Percentiles rank a stretch among this genome's conserved stretches.
These are phyloP conservation scores for Ctenomys sociabilis DNA, from an alignment of 2,113 vertebrate genomes.

Conservation along the genomic window DNA sequence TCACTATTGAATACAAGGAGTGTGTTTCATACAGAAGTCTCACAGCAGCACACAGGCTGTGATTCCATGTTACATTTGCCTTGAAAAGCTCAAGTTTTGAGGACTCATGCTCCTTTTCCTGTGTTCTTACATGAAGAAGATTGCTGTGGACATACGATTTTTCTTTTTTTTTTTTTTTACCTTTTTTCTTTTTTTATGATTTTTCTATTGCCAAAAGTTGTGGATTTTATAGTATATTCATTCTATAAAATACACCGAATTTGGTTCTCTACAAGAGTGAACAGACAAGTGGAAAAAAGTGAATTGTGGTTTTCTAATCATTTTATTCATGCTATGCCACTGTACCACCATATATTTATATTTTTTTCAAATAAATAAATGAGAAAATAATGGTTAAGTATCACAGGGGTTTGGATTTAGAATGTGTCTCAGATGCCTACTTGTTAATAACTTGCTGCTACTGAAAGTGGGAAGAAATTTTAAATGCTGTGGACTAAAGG, in stretches of 20 bases:
- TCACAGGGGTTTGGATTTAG: background rate
- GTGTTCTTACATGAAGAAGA: background rate
- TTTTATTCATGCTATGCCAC: background rate
- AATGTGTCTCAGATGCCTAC: background rate
- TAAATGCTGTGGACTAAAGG: background rate
- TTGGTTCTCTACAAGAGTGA: background rate
- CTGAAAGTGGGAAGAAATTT: background rate
- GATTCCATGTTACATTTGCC: background rate
- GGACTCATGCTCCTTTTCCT: background rate
- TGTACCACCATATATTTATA: no score
- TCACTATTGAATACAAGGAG: background rate
- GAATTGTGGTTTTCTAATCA: background rate
- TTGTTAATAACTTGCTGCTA: background rate
- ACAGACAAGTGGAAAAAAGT: background rate
- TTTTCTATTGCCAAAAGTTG: background rate
- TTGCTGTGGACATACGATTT: background rate
- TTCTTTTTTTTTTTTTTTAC: no score
- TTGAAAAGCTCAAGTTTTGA: background rate
- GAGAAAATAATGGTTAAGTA: background rate
- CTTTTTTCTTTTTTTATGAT: no score
- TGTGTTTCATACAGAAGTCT: background rate
- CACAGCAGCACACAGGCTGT: no score
- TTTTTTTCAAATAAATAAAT: background rate
- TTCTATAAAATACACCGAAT: background rate
- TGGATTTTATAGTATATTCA: background rate